Percentiles rank a stretch among this genome's conserved stretches.
Evolutionary conservation across 2,888 invertebrate genomes (phyloP).

Genomic region (Euplexia lucipara): DNA sequence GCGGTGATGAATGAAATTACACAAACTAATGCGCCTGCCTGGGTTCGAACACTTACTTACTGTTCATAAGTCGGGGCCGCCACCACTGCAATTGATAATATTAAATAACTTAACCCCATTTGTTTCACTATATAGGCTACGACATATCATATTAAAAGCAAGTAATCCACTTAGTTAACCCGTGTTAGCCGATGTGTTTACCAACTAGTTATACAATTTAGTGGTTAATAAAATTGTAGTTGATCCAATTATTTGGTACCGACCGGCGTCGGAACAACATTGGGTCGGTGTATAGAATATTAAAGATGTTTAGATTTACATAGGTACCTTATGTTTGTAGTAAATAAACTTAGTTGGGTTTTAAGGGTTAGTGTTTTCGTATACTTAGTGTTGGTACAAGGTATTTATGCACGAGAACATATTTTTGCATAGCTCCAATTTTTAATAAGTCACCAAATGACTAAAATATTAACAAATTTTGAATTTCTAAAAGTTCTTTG

Average conservation of each 20-base stretch:
- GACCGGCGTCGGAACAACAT: slow-evolving; percentile 51
- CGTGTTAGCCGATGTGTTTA: slow-evolving; percentile 59
- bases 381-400: neutral
- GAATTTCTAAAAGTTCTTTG: no score
- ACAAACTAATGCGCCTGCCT: no score
- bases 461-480: no score
- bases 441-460: no score
- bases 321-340: slow-evolving; percentile 39
- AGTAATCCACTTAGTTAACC: slow-evolving; percentile 56
- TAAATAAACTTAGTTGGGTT: slow-evolving; percentile 37
- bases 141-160: slow-evolving; percentile 30
- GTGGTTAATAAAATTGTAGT: slow-evolving; percentile 61
- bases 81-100: neutral
- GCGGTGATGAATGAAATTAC: no score
- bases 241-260: slow-evolving; percentile 60
- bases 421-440: no score
- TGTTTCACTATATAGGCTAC: neutral
- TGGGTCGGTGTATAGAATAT: slow-evolving; percentile 52
- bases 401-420: no score
- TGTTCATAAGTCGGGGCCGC: no score
- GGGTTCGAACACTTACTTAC: no score
- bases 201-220: slow-evolving; percentile 64
- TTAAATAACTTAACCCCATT: slow-evolving; percentile 20
- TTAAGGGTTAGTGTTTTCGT: slow-evolving; percentile 17
- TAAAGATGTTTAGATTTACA: slow-evolving; percentile 49